Base-by-base conservation (phyloP, 1,140 invertebrate species). In the Megathymus violae region DNA sequence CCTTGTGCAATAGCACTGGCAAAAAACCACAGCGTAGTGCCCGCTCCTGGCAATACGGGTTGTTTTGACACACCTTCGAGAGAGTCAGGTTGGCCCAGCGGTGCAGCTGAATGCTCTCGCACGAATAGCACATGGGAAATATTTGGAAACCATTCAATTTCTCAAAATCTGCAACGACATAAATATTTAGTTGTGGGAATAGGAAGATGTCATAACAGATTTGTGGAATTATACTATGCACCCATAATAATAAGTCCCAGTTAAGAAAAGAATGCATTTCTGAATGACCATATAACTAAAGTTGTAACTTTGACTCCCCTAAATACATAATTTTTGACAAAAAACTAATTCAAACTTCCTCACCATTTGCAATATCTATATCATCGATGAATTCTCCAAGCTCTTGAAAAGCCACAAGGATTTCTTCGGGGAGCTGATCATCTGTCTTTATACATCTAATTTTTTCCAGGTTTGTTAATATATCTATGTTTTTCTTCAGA, bases 111-210 rank as follows among this genome's bases (percentile, higher is more conserved):
- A 91, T 79, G 64, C 95, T 93, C 2, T 92, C 82, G 51, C 93
- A 94, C 63, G 93, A 92, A 15, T 96, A 84, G 73, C 96, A 94
- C 0, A 93, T 83, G 0, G 93, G 91, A 40, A 97, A 92, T 38
- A 96, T 92, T 0, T 92, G 84, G 74, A 96, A 96, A 0, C 96
- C 96, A 4, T 95, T 95, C 70, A 97, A 94, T 88, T 96, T 97
- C 71, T 95, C 94, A 80, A 97, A 97, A 92, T 97, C 95, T 95
- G 84, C 4, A 91, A 89, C 46, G 59, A 15, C 3, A 15, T 9
- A 61, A 41, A 64, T 43, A 11, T 60, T 38, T n/a, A n/a, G n/a
- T n/a, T n/a, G n/a, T n/a, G n/a, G n/a, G n/a, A n/a, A n/a, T n/a
- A n/a, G n/a, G n/a, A n/a, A n/a, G n/a, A n/a, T n/a, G n/a, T n/a